Conservation (phyloP, 2,797 vertebrate species). For the Crotalus adamanteus region DNA sequence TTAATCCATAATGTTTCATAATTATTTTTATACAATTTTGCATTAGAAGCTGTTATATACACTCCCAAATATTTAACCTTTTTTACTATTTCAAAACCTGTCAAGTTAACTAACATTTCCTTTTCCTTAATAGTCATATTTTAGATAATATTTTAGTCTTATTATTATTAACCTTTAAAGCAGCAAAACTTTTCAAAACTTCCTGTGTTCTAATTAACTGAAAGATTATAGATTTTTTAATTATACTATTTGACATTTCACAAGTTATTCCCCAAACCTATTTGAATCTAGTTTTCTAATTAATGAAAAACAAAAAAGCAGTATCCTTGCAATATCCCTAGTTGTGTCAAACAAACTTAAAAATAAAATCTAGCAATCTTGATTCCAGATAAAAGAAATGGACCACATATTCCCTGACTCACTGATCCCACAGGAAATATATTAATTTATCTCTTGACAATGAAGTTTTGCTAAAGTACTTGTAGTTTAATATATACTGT, state of each 20-base stretch:
- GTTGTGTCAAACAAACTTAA: no score
- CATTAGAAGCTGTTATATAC: no score
- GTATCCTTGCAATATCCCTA: background rate
- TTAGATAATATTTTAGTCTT: no score
- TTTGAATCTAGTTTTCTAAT: background rate
- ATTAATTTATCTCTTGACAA: slow-evolving; percentile 6
- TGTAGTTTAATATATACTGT: background rate
- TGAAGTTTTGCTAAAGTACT: background rate
- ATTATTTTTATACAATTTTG: no score
- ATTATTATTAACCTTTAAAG: background rate
- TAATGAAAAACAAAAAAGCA: background rate
- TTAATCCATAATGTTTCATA: no score
- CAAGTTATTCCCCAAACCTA: background rate
- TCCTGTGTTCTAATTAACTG: background rate
- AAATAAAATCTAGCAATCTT: background rate
- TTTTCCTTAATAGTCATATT: no score
- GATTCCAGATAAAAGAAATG: background rate
- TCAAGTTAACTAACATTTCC: no score
- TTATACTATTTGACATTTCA: background rate
- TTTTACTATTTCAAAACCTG: no score
- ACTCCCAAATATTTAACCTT: no score
- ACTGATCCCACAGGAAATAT: background rate
- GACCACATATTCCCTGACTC: background rate
- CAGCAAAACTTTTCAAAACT: background rate
- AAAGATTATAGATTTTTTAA: background rate